Base-by-base conservation (phyloP, 2,888 invertebrate genomes). In the Drosophila glabriapex region DNA sequence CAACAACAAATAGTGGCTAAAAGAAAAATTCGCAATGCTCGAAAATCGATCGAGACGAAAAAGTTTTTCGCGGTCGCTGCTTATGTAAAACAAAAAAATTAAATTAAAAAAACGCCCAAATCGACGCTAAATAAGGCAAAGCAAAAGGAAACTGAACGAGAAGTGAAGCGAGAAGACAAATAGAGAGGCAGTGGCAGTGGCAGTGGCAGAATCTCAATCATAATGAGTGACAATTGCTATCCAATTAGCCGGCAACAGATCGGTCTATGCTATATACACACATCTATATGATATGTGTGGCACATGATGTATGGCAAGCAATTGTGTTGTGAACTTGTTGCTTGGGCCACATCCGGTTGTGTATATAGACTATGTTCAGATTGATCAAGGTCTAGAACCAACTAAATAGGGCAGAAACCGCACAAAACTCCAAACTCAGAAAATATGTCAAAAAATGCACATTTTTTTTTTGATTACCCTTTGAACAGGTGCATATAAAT, bases 141-240 rank as follows among this genome's bases (percentile, higher is more conserved):
- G n/a, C 33, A 19, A 25, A 25, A 14, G n/a, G 43, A 25, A 14
- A 16, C 46, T 25, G 25, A 46, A 25, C 46, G 22, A 46, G 46
- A 46, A 46, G 25, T 31, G 25, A 55, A 37, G 55, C 55, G 55
- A 35, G 22, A 53, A 53, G 53, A 53, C 46, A 25, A 46, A 46
- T 16, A 46, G 46, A 16, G 46, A 3, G 25, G n/a, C 16, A 10
- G 16, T 22, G 25, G 25, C 12, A 31, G 31, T 10, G 39, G 4
- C 16, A 25, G 29, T 2, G 25, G n/a, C n/a, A 14, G 14, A 46
- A 19, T 35, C 43, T 67, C 41, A 58, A 69, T 75, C 80, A 75
- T 80, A 77, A 77, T 69, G 80, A 80, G 54, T 77, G 80, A 75
- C 80, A 77, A 77, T 77, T 68, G 80, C 49, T 62, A 53, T 62